Evolutionary conservation across 2,797 vertebrate genomes (phyloP), one percentile per base, ranked within the genome.

Genomic region (Anisognathus igniventris): DNA sequence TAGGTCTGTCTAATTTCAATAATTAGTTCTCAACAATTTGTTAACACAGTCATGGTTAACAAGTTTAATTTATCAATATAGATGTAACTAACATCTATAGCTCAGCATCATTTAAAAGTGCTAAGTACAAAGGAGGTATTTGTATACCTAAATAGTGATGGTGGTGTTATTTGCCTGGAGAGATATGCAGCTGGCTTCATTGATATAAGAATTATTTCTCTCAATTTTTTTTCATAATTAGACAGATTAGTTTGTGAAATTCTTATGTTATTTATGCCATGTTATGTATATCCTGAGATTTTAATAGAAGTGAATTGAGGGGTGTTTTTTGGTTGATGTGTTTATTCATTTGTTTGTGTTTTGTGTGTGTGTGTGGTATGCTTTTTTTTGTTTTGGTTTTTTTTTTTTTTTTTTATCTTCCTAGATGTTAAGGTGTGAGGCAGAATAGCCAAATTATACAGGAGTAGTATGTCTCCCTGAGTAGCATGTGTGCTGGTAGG

Each of bases 321-420:
- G 9, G 2, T 10, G 1, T 0, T 14, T 57, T 37, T 24, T 24
- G 2, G 13, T n/a, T n/a, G 16, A 11, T n/a, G 16, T n/a, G 9
- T 61, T 45, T 64, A 7, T 39, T 39, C 1, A 1, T 44, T 51
- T 66, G 8, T 39, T 50, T 20, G 9, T 53, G 8, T 22, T 16
- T 27, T 66, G 6, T 57, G 12, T 58, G 11, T 58, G 11, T 35
- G 27, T 35, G 51, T 30, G 31, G 6, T 57, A 6, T 48, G 30
- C 19, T 39, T 2, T 6, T 21, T 25, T 58, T 18, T 6, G 6
- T 50, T 28, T 28, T 28, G 16, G n/a, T 10, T 28, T 10, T 3
- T 42, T 42, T 11, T 50, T 50, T 37, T 3, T 57, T 50, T 37
- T 3, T 40, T 51, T 60, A 14, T 1, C 14, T 53, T 75, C 30